Conservation (phyloP, 2,113 vertebrate genomes). For the rabbit (Oryctolagus cuniculus) region mOryCun1.1 NC_091433.1:183397001-183397500, state of each 20-base stretch:
- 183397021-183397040: not conserved
- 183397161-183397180: not conserved
- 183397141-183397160: too few species aligned
- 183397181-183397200: too few species aligned
- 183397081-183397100: not conserved
- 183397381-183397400: rapidly evolving
- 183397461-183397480: too few species aligned
- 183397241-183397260: not conserved
- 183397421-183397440: too few species aligned
- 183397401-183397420: not conserved
- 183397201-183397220: not conserved
- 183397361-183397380: not conserved
- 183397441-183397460: too few species aligned
- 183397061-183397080: not conserved
- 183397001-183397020: not conserved
- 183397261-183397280: not conserved
- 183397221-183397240: not conserved
- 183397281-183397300: not conserved
- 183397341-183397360: not conserved
- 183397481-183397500: too few species aligned
- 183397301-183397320: not conserved
- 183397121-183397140: not conserved
- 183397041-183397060: not conserved
- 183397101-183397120: not conserved
- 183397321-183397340: not conserved